Evolutionary conservation across 2,888 invertebrate genomes (phyloP), one percentile per base, ranked within the genome.

Genomic region (Euplagia quadripunctaria): DNA sequence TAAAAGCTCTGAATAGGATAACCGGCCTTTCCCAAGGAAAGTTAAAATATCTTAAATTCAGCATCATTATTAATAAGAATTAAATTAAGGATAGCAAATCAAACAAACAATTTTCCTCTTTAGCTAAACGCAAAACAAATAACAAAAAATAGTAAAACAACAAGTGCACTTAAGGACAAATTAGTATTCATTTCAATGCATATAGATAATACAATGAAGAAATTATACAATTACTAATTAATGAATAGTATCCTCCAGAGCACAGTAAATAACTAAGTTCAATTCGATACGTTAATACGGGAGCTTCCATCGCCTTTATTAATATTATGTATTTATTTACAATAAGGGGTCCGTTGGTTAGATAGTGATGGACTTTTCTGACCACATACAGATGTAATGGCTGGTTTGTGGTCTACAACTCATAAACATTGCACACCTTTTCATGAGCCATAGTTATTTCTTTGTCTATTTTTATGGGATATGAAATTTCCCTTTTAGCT

Each of bases 391-490:
- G 89, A 89, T 85, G 88, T 90, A 87, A 87, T 80, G 76, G 71
- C 49, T 69, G 49, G 76, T 72, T 78, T 92, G 93, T 80, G 92
- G 92, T 90, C 75, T 70, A 20, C 64, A 69, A 69, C 82, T 85
- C 90, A 82, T 91, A 91, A 92, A 92, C 81, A 79, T 79, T 82
- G 72, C 80, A 85, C 92, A 93, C 91, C 91, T 93, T 92, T 91
- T 88, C 85, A 86, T 85, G 77, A 79, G 84, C 80, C 87, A 82
- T 83, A 89, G 89, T 84, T 80, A 89, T 87, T 88, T 87, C 86
- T 89, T 92, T 92, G 90, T 91, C 91, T 92, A 91, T 88, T 85
- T 91, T 92, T 91, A 91, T 89, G 87, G 80, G 78, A 82, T 85
- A 86, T 89, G 74, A 86, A 90, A 86, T 89, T 90, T 92, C 87